A percentile compares a stretch with the other conserved stretches of the same genome.
These are phyloP conservation scores for Cirrhinus mrigala DNA, from an alignment of 2,797 vertebrate species.

Conservation along the genomic window DNA sequence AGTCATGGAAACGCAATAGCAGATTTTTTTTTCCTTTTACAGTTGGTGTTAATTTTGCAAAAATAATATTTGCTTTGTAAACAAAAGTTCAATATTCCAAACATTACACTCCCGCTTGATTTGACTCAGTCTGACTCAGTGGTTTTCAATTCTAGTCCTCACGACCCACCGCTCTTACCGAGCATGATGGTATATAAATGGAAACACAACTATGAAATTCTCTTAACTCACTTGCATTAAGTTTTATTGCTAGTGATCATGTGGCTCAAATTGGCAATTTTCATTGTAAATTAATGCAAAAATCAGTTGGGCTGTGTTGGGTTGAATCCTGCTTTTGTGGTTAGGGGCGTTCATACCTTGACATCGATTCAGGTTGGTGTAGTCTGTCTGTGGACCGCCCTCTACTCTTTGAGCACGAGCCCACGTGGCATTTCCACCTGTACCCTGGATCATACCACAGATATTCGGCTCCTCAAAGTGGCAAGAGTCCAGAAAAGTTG, in stretches of 20 bases:
- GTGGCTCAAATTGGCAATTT: no score
- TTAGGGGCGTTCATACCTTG: constrained; percentile 73
- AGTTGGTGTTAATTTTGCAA: no score
- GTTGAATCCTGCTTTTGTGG: no score
- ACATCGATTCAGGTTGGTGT: constrained; percentile 83
- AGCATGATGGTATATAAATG: not conserved
- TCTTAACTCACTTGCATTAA: not conserved
- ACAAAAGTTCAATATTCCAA: no score
- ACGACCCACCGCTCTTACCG: no score
- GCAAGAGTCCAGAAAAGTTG: constrained; percentile 88
- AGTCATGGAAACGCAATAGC: no score
- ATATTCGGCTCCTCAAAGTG: constrained; percentile 88
- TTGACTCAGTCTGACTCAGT: no score
- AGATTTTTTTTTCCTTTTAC: not conserved
- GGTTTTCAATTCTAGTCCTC: no score
- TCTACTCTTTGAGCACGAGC: constrained; percentile 66
- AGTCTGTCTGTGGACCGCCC: constrained; percentile 80
- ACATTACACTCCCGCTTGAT: no score
- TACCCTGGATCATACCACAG: constrained; percentile 89
- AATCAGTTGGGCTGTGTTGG: no score
- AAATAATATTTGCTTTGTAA: no score
- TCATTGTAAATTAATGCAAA: no score
- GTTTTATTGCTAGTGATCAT: not conserved
- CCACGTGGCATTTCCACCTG: constrained; percentile 75
- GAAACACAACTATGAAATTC: not conserved